Evolutionary conservation across 2,113 vertebrate species (phyloP), one percentile per base, ranked within the genome.

Genomic region (Melanotaenia duboulayi): DNA sequence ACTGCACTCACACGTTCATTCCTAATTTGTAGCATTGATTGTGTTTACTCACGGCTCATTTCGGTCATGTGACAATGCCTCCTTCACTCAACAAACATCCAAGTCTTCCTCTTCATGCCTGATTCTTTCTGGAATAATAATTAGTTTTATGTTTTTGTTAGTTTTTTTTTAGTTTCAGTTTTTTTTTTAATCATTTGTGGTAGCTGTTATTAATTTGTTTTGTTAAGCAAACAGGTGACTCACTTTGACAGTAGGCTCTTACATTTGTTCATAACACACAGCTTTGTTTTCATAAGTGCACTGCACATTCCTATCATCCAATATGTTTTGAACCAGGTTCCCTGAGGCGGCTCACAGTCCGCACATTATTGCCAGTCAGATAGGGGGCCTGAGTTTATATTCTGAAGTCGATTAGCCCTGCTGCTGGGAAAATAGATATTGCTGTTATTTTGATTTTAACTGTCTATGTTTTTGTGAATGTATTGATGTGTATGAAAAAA

Each of bases 281-380:
- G 64, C 77, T 83, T 79, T 86, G 87, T 90, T 90, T 89, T 90
- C 76, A 80, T 66, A 78, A 73, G 71, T 49, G 0, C 63, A 16
- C 68, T 42, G 24, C 65, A 83, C 87, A 89, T 82, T 90, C 89
- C 86, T 71, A 63, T 80, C 65, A 90, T 90, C 81, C 84, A 92
- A 90, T 92, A 90, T 90, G 87, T 89, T 91, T 90, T 84, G 71
- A 76, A 71, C 68, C 69, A 20, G 85, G 74, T 68, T 76, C 83
- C 90, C 86, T n/a, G 71, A 76, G 81, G 89, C 67, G 48, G 40
- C 55, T 84, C 50, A 64, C 59, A 20, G 71, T 75, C 80, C 87
- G 59, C 78, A 65, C 62, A 42, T 78, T 91, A 90, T 87, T 88
- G 73, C 80, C 67, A 23, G 28, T 69, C 80, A 79, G 76, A 78